Base-by-base conservation (phyloP, 2,888 invertebrate genomes). In the Ephialtes manifestator region DNA sequence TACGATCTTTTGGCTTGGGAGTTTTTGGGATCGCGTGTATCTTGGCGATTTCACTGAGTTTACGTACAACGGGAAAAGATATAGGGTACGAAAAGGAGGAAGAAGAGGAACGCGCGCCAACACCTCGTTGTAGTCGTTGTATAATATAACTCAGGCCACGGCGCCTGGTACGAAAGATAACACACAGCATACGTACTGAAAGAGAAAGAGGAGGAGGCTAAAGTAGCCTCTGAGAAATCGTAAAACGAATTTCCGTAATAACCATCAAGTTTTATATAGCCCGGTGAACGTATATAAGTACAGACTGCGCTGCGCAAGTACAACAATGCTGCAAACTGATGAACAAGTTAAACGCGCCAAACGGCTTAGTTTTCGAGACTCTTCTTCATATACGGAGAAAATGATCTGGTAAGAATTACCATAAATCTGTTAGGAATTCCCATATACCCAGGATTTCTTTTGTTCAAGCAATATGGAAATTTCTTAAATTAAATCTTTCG, bases 181-280 rank as follows among this genome's bases (percentile, higher is more conserved):
- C 70, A 79, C 65, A 70, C 20, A 71, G 31, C 53, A 65, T 55
- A 65, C 76, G 60, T 70, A 39, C 31, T 28, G 39, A 70, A 82
- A 71, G 51, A 46, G 53, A 43, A 53, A 67, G 53, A 43, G 24
- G 31, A 65, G 13, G 35, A 35, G 24, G 46, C 46, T 39, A 24
- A 55, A 43, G 48, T 28, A 31, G 63, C 11, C 75, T 84, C 80
- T 18, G 55, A 88, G 87, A 87, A 90, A 90, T 88, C 89, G 89
- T 89, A 89, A 89, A 89, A 88, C 83, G 81, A 89, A 86, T 88
- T 71, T 86, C 79, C 65, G 87, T 90, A 89, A 90, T 88, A 86
- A 90, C 88, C 88, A 43, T 60, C 28, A 39, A 24, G 48, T 46
- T 53, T 31, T 53, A 74, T 70, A 35, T 63, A 28, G 87, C 87